Base-by-base conservation (phyloP, 2,888 invertebrate species). In the Gibbula magus region DNA sequence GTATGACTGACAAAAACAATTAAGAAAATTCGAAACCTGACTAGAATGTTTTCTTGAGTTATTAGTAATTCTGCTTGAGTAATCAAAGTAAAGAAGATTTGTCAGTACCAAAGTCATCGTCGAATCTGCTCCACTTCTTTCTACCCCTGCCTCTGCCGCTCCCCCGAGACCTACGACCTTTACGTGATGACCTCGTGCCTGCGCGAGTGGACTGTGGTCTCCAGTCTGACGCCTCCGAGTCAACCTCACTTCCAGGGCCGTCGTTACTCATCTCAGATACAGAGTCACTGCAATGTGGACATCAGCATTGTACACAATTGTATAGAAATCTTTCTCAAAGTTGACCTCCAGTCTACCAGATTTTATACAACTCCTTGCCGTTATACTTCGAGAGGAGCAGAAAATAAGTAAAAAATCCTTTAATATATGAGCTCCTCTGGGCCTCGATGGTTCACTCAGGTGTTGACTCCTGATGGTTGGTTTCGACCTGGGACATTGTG, bases 61-160 rank as follows among this genome's bases (percentile, higher is more conserved):
- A 8, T 7, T 25, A 75, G 22, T 22, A 29, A 52, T 20, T 35
- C 18, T n/a, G 2, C 16, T 75, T 10, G 45, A 16, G 10, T 20
- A 20, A 25, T 53, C 3, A n/a, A 29, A 35, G 13, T 79, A 86
- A 45, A 45, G 10, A 45, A 13, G 45, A 45, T 45, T 13, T 10
- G 13, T 45, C 45, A 45, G 81, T 86, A 90, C 90, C 86, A 86
- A 90, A 89, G 73, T 87, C 86, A 74, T 85, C 83, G 56, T 77
- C 84, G 61, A 78, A 81, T 75, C 83, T 81, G n/a, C 81, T 80
- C 29, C 77, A 81, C 10, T 79, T 66, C 4, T 77, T 70, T 18
- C 76, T 75, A 32, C 76, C 75, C 20, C 76, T 75, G 39, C 76
- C 75, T 29, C 45, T 5, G 13, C 76, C 73, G 39, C 76, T 75